Conservation (phyloP, 2,888 invertebrate genomes). For the Chalcis sispes region DNA sequence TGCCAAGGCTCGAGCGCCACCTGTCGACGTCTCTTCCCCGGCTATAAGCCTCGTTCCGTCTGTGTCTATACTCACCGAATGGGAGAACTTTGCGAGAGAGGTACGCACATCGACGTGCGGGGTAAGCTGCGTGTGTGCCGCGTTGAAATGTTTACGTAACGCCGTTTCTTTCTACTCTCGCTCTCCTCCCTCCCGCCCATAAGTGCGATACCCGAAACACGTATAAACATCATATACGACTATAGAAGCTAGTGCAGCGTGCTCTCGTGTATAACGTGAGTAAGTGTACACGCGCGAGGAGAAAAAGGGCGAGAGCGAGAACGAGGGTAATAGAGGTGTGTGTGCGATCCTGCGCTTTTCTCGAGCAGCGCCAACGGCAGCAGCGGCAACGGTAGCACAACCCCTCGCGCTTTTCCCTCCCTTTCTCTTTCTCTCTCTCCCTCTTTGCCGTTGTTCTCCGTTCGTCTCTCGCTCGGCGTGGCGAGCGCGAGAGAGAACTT, state of each 20-base stretch:
- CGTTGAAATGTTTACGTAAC: no score
- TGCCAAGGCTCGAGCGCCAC: constrained; percentile 11
- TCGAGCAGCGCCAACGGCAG: no score
- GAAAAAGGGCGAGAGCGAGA: neutral
- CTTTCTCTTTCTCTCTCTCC: no score
- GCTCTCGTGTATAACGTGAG: constrained; percentile 3
- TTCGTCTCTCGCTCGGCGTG: neutral
- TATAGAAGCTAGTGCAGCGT: no score
- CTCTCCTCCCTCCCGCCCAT: constrained; percentile 60
- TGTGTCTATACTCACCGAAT: no score
- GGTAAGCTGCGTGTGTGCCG: constrained; percentile 3
- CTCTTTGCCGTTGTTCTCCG: no score
- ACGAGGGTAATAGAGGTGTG: neutral
- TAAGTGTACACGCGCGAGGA: constrained; percentile 53
- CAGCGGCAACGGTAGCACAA: no score
- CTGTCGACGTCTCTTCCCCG: no score
- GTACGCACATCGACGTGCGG: no score
- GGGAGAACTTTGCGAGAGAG: no score
- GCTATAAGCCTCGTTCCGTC: no score
- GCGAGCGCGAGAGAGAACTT: constrained; percentile 23
- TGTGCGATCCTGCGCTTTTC: constrained; percentile 57
- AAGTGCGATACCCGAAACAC: constrained; percentile 70
- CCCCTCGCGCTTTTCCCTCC: no score
- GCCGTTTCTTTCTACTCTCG: neutral
- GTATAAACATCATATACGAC: constrained; percentile 69